A percentile compares a stretch with the other conserved stretches of the same genome.
phyloP scores from a whole-genome alignment of 2,113 vertebrate species.

The Atlantisia rogersi region DNA sequence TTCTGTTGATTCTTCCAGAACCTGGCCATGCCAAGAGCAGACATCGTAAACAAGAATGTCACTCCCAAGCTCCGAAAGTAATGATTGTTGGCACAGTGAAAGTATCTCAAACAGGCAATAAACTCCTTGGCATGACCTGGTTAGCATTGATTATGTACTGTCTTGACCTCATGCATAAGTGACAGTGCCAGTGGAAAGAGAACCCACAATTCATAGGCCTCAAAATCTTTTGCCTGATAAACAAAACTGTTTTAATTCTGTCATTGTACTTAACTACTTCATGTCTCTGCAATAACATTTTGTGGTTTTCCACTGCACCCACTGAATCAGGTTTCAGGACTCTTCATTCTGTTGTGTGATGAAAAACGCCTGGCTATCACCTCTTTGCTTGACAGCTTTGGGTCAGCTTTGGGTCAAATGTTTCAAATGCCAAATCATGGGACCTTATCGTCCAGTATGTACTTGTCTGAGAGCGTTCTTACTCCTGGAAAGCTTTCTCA shows the following conservation, averaged over 20 bases:
- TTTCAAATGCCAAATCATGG: neutral
- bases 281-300: neutral
- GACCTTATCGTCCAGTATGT: neutral
- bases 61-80: neutral
- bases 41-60: neutral
- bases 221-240: neutral
- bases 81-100: fast-evolving
- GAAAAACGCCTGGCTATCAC: neutral
- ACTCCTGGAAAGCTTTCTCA: neutral
- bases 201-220: neutral
- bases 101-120: neutral
- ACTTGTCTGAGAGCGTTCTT: neutral
- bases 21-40: neutral
- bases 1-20: neutral
- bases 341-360: neutral
- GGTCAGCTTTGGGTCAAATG: neutral
- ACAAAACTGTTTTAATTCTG: neutral
- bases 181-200: neutral
- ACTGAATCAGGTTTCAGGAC: neutral
- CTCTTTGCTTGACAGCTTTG: neutral
- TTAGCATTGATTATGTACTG: fast-evolving
- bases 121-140: neutral
- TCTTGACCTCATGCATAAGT: neutral
- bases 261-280: neutral
- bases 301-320: neutral